A percentile compares a stretch with the other conserved stretches of the same genome.
phyloP scores from a whole-genome alignment of 2,888 invertebrate genomes.

The Drosophila infuscata region DNA sequence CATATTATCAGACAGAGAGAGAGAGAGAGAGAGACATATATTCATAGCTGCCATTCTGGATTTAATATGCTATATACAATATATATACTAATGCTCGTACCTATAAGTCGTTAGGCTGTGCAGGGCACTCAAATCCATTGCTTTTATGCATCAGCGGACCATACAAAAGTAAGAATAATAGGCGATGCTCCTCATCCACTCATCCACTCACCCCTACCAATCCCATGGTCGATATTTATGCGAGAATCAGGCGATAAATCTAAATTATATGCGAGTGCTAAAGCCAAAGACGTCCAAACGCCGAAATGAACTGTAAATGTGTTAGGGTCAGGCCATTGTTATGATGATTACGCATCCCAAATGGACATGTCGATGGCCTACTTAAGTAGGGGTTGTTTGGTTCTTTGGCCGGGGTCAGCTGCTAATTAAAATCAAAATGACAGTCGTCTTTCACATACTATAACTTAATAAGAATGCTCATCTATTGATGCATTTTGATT shows the following conservation, averaged over 20 bases:
- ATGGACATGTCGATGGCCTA: conserved; percentile 27
- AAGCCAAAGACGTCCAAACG: conserved; percentile 39
- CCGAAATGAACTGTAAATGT: conserved; percentile 66
- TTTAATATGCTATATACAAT: conserved; percentile 55
- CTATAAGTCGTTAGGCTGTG: conserved; percentile 69
- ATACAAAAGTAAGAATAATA: conserved; percentile 61
- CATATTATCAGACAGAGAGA: conserved; percentile 46
- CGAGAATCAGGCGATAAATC: conserved; percentile 75
- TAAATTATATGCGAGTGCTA: conserved; percentile 75
- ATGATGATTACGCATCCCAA: conserved; percentile 67
- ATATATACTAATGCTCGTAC: conserved; percentile 34
- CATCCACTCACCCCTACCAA: background rate
- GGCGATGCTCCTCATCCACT: conserved; percentile 28
- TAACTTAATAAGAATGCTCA: background rate
- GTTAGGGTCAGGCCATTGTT: conserved; percentile 62
- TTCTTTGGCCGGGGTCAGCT: conserved; percentile 14
- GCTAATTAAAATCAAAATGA: conserved; percentile 72
- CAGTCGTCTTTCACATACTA: conserved; percentile 32
- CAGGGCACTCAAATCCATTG: conserved; percentile 64
- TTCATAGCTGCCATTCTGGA: conserved; percentile 41
- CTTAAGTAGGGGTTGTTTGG: conserved; percentile 38
- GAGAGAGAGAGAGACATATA: background rate
- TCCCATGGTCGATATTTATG: conserved; percentile 73
- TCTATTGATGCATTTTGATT: conserved; percentile 68
- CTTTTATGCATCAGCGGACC: conserved; percentile 70